Evolutionary conservation across 2,797 vertebrate species (phyloP).

Genomic region (Trematocara caparti): DNA sequence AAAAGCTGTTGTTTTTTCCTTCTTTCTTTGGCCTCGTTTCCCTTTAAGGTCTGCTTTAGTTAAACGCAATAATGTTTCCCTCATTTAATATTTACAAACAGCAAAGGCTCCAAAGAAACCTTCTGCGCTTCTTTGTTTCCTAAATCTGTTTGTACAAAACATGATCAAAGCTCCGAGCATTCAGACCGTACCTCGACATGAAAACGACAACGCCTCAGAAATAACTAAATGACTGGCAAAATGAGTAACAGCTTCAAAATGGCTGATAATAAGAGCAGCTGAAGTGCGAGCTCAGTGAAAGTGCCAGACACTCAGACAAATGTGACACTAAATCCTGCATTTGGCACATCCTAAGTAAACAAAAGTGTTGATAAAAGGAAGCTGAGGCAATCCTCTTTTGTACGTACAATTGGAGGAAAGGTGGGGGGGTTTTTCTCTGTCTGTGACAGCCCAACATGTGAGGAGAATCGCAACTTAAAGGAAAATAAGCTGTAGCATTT

Average conservation of each 20-base stretch:
- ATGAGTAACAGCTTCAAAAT: conserved; percentile 58
- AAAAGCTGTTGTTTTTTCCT: neutral
- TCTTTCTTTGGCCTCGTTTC: conserved; percentile 7
- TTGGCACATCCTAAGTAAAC: conserved; percentile 64
- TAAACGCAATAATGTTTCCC: conserved; percentile 21
- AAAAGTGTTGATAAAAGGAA: conserved; percentile 63
- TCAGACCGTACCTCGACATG: conserved; percentile 10
- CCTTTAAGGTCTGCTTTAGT: conserved; percentile 6
- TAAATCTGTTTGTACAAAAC: conserved; percentile 49
- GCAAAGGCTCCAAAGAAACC: conserved; percentile 13
- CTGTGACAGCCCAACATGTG: neutral
- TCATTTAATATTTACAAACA: conserved; percentile 57
- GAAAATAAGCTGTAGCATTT: neutral
- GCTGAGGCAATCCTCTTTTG: conserved; percentile 41
- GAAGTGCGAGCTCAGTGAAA: conserved; percentile 47
- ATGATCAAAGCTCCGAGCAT: conserved; percentile 57
- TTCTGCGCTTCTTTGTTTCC: conserved; percentile 37
- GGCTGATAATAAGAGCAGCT: conserved; percentile 57
- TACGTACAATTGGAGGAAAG: neutral
- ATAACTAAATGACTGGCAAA: conserved; percentile 59
- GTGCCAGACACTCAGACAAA: conserved; percentile 62
- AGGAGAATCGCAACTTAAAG: neutral
- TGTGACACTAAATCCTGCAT: conserved; percentile 69
- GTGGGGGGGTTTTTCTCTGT: neutral
- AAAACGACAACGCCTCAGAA: conserved; percentile 41